phyloP scores from a whole-genome alignment of 2,113 vertebrate species.

The Bostrychus sinensis region DNA sequence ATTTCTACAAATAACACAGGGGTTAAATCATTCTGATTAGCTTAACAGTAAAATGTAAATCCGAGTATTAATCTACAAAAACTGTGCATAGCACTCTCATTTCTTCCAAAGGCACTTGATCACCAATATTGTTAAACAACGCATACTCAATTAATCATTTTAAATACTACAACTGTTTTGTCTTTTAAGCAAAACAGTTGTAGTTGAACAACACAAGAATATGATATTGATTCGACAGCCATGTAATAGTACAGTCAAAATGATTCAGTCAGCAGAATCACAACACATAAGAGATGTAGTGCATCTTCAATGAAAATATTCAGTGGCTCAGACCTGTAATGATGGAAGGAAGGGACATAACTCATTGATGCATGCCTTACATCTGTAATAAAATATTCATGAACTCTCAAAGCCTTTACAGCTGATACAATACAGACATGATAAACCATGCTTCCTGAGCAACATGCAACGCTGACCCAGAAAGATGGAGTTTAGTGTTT shows the following conservation, averaged over 20 bases:
- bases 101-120: no score
- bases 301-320: conserved; percentile 48
- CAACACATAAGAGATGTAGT: conserved; percentile 50
- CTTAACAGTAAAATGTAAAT: no score
- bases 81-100: no score
- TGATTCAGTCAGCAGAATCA: conserved; percentile 63
- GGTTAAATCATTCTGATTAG: no score
- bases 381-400: conserved; percentile 72
- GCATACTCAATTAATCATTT: no score
- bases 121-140: no score
- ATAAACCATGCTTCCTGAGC: conserved; percentile 42
- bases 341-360: conserved; percentile 23
- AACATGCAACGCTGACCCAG: conserved; percentile 35
- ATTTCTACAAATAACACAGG: no score
- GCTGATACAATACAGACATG: conserved; percentile 42
- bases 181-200: neutral
- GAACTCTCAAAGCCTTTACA: conserved; percentile 39
- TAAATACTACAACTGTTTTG: neutral
- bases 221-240: neutral
- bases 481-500: conserved; percentile 26
- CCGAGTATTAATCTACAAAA: no score
- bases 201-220: neutral
- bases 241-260: conserved; percentile 29
- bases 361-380: conserved; percentile 58
- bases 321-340: conserved; percentile 56